A percentile compares a stretch with the other conserved stretches of the same genome.
These are phyloP conservation scores for Pluvianellus socialis DNA, from an alignment of 2,113 vertebrate genomes.

Conservation along the genomic window DNA sequence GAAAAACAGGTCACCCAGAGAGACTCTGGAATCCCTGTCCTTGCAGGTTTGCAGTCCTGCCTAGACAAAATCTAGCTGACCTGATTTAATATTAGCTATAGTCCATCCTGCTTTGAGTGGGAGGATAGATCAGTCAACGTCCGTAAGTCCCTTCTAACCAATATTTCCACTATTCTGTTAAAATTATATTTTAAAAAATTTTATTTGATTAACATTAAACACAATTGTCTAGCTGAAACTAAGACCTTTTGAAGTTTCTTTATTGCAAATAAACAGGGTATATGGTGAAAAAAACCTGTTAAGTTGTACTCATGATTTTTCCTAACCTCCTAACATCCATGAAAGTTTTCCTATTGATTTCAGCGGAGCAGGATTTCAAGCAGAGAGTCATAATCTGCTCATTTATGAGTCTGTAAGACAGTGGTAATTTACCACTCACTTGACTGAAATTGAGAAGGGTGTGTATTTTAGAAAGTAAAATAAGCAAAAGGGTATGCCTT, in stretches of 20 bases:
- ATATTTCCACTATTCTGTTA: background rate
- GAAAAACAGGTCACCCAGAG: background rate
- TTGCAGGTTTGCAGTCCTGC: background rate
- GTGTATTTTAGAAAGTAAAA: background rate
- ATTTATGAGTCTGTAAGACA: background rate
- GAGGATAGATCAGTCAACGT: background rate
- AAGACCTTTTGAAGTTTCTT: background rate
- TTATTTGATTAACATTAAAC: background rate
- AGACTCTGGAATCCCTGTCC: background rate
- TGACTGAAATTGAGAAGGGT: background rate
- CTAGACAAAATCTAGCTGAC: background rate
- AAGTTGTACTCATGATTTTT: background rate
- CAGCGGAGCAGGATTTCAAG: background rate
- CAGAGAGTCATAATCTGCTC: background rate
- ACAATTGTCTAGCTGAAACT: background rate
- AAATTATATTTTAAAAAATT: background rate
- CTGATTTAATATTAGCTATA: background rate
- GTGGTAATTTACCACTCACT: background rate
- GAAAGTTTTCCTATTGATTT: background rate
- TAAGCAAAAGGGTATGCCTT: background rate
- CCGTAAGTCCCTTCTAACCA: background rate
- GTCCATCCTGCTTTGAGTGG: background rate
- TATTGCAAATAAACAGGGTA: background rate
- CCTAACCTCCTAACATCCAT: background rate
- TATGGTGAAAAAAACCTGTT: background rate